Percentiles rank a stretch among this genome's conserved stretches.
These are phyloP conservation scores for Chaetodon trifasciatus DNA, from an alignment of 2,797 vertebrate genomes.

Conservation along the genomic window DNA sequence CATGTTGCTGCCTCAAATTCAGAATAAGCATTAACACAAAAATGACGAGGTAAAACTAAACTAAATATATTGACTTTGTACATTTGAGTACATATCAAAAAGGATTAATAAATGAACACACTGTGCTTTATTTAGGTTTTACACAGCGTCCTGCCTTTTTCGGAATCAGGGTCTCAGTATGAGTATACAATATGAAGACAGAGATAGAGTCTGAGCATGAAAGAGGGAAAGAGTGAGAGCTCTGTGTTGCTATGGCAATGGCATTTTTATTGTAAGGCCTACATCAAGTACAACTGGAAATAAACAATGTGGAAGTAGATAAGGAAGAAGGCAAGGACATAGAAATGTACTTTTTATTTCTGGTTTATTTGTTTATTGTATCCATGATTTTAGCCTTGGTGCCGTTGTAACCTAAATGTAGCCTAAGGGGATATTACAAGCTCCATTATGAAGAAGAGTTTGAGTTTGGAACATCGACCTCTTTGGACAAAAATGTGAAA, in stretches of 20 bases:
- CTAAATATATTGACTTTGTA: no score
- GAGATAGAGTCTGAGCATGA: background rate
- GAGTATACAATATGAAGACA: background rate
- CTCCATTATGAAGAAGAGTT: no score
- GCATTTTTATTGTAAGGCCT: slow-evolving; percentile 17
- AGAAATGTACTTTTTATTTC: background rate
- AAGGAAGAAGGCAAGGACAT: background rate
- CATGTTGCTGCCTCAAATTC: no score
- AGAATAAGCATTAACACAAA: no score
- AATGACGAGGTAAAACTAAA: no score
- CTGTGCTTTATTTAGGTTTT: no score
- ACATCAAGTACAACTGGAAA: slow-evolving; percentile 7
- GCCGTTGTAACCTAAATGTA: background rate
- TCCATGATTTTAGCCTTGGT: background rate
- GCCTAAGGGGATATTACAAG: background rate
- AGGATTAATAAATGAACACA: no score
- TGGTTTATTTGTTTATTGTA: background rate
- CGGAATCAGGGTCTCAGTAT: background rate
- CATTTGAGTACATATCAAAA: no score
- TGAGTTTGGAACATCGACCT: background rate
- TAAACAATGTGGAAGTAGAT: background rate
- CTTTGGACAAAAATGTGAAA: background rate
- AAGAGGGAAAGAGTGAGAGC: background rate
- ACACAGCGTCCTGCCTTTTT: no score
- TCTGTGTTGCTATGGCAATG: slow-evolving; percentile 38